These are phyloP conservation scores for Gymnocephalus cernua DNA, from an alignment of 2,113 vertebrate species.

Conservation along the genomic window DNA sequence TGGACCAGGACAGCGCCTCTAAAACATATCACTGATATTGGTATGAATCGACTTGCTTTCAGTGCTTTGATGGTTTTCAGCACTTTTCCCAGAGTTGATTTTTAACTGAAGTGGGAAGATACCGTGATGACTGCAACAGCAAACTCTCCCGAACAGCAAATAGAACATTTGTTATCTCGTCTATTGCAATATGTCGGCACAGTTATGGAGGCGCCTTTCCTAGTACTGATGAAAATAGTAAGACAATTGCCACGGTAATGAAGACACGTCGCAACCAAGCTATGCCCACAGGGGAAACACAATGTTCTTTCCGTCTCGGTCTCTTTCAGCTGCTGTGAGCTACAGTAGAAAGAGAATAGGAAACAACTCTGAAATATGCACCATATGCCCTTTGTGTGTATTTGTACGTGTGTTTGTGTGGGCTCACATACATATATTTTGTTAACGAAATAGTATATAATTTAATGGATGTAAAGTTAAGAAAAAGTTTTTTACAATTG, in stretches of 20 bases:
- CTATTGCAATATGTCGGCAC: conserved; percentile 35
- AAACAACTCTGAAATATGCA: conserved; percentile 69
- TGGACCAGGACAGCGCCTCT: conserved; percentile 64
- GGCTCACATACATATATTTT: conserved; percentile 56
- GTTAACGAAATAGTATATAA: conserved; percentile 54
- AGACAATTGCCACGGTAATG: conserved; percentile 76
- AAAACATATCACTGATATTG: conserved; percentile 52
- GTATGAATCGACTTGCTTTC: conserved; percentile 65
- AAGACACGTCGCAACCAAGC: conserved; percentile 76
- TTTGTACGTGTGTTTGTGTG: conserved; percentile 37
- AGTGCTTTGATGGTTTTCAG: conserved; percentile 53
- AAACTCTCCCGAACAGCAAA: conserved; percentile 44
- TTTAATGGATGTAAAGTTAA: conserved; percentile 45
- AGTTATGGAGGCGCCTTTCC: conserved; percentile 45
- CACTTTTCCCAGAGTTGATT: conserved; percentile 58
- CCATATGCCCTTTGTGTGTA: conserved; percentile 63
- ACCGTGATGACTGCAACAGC: conserved; percentile 12
- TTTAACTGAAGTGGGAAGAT: conserved; percentile 26
- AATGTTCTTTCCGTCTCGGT: conserved; percentile 58
- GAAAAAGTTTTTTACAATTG: conserved; percentile 21
- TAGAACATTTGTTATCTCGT: conserved; percentile 42
- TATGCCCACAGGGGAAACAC: conserved; percentile 71
- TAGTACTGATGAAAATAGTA: conserved; percentile 71
- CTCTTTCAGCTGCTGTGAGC: conserved; percentile 71
- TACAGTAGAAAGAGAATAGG: conserved; percentile 79